These are phyloP conservation scores for Apodemia zela DNA, from an alignment of 2,888 invertebrate genomes.

Conservation along the genomic window DNA sequence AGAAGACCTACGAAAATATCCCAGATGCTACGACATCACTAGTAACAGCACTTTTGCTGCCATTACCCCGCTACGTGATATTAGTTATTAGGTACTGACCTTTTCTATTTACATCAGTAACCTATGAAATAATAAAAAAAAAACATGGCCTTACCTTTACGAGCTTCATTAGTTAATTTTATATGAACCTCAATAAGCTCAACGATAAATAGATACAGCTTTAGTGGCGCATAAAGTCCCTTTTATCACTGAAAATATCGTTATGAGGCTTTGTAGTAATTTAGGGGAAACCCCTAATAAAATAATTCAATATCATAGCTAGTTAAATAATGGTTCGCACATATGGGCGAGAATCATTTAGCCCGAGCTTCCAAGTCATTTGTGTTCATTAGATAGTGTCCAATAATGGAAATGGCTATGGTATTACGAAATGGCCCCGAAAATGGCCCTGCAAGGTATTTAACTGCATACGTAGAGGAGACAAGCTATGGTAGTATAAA, in stretches of 20 bases:
- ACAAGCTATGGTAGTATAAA: slow-evolving; percentile 26
- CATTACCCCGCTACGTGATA: too few species aligned
- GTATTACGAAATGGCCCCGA: slow-evolving; percentile 50
- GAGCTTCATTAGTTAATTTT: background rate
- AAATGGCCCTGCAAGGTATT: slow-evolving; percentile 53
- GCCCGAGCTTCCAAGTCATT: slow-evolving; percentile 52
- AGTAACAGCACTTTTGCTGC: too few species aligned
- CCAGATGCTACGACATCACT: too few species aligned
- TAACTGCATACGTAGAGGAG: slow-evolving; percentile 45
- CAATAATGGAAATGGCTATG: slow-evolving; percentile 62
- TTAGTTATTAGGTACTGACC: too few species aligned
- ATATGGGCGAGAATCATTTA: slow-evolving; percentile 38
- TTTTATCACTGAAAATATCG: slow-evolving; percentile 19
- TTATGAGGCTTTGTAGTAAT: slow-evolving; percentile 17
- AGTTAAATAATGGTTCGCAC: slow-evolving; percentile 30
- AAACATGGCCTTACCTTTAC: background rate
- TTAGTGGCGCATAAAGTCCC: slow-evolving; percentile 15
- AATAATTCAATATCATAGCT: slow-evolving; percentile 28
- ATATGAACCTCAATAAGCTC: background rate
- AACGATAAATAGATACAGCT: slow-evolving; percentile 1
- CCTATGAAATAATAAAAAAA: too few species aligned
- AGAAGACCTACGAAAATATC: too few species aligned
- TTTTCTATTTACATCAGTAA: too few species aligned
- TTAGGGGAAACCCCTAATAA: slow-evolving; percentile 16
- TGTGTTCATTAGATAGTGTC: slow-evolving; percentile 69